Base-by-base conservation (phyloP, 2,797 vertebrate genomes). In the Ctenochaetus hawaiiensis region DNA sequence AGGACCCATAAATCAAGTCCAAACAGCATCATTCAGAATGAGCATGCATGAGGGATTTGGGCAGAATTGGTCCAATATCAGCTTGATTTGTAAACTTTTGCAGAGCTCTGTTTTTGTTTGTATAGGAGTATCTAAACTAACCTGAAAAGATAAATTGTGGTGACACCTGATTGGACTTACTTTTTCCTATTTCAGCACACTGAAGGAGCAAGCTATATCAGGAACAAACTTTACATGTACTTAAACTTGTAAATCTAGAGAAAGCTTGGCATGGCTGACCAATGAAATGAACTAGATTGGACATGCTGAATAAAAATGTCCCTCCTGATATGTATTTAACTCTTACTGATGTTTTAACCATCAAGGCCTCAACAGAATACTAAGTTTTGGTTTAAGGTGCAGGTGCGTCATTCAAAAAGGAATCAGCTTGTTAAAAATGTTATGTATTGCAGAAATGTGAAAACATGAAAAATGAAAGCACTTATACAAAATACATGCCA, bases 1-100 rank as follows among this genome's bases (percentile, higher is more conserved):
- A 65, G 63, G 79, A 52, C 51, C 71, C 71, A 81, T 82, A 78
- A 72, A 89, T 92, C 88, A 85, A 53, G 14, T 43, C 6, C 63
- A 68, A 57, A 54, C 68, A 37, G 8, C 43, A 39, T 72, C 72
- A 63, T 56, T 59, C 64, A 72, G 23, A 70, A 41, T 22, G 39
- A 73, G 61, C 59, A 77, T 85, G 72, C 74, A 79, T 80, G 77
- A 81, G 48, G 39, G 45, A 75, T 68, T 76, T 34, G 13, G 26
- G 16, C 2, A 30, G 72, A 79, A 83, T 34, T 44, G 67, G 23
- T 54, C 52, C 68, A 68, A 67, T 76, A 58, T 54, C 67, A 63
- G 69, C 53, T 54, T 72, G 45, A 65, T 78, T 64, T 69, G 5
- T 43, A 62, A 66, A 75, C 1, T 2, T 56, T 12, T 49, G 34